Conservation (phyloP, 2,888 invertebrate genomes). For the Stratiomys singularior region DNA sequence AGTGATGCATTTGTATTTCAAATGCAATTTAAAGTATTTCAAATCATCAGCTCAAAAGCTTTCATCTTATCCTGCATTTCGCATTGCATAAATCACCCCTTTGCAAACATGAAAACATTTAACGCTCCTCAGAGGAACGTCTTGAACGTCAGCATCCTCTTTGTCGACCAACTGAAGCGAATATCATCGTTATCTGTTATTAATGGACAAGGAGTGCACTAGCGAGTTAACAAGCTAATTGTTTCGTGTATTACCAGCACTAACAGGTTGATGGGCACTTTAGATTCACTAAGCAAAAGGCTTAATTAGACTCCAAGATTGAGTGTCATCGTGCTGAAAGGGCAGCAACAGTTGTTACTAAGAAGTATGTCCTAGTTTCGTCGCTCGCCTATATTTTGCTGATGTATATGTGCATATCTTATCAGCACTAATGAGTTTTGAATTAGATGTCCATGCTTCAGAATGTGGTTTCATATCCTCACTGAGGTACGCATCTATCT, state of each 20-base stretch:
- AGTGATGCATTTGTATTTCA: too few relatives aligned
- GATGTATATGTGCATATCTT: background rate
- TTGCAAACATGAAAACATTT: background rate
- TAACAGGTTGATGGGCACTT: constrained; percentile 30
- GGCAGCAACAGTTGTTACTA: constrained; percentile 37
- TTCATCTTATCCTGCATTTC: too few relatives aligned
- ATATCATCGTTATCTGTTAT: constrained; percentile 32
- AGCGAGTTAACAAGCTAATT: constrained; percentile 41
- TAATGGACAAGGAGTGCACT: constrained; percentile 44
- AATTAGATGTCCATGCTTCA: constrained; percentile 14
- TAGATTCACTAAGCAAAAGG: constrained; percentile 41
- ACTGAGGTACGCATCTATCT: background rate
- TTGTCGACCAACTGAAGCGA: constrained; percentile 5
- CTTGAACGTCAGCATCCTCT: background rate
- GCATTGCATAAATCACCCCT: too few relatives aligned
- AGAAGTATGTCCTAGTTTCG: background rate
- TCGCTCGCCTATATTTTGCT: background rate
- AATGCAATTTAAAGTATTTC: too few relatives aligned
- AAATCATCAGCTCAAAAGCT: too few relatives aligned
- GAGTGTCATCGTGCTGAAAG: constrained; percentile 37
- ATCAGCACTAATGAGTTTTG: constrained; percentile 21
- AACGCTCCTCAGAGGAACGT: background rate
- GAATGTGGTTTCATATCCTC: background rate
- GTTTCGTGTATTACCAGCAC: constrained; percentile 37
- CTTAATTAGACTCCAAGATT: constrained; percentile 35